Evolutionary conservation across 2,797 vertebrate species (phyloP).

Genomic region (Enoplosus armatus): DNA sequence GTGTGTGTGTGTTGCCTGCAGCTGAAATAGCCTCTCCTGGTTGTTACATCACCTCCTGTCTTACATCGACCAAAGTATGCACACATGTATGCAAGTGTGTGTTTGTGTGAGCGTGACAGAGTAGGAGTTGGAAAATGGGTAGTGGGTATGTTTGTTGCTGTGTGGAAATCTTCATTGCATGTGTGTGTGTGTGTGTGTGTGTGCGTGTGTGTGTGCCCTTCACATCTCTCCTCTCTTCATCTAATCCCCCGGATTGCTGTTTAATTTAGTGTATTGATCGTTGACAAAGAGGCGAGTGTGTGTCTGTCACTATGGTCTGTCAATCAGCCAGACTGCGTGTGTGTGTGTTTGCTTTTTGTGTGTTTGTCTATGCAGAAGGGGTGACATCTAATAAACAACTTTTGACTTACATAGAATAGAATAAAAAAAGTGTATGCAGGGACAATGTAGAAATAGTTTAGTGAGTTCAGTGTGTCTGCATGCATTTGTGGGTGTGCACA

Average conservation of each 20-base stretch:
- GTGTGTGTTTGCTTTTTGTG: slow-evolving; percentile 27
- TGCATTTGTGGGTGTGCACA: slow-evolving; percentile 16
- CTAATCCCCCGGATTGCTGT: slow-evolving; percentile 63
- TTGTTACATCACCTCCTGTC: slow-evolving; percentile 43
- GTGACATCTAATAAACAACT: slow-evolving; percentile 26
- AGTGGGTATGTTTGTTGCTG: not conserved
- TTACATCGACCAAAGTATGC: slow-evolving; percentile 2
- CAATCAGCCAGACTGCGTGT: slow-evolving; percentile 31
- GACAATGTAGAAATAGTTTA: not conserved
- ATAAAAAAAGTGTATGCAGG: slow-evolving; percentile 18
- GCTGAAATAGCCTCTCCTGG: slow-evolving; percentile 21
- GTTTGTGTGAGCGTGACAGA: not conserved
- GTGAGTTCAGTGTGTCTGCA: slow-evolving; percentile 2
- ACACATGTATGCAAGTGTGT: not conserved
- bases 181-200: not conserved
- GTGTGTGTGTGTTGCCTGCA: slow-evolving; percentile 23
- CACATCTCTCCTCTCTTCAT: slow-evolving; percentile 29
- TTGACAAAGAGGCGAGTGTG: slow-evolving; percentile 45
- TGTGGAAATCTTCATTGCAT: not conserved
- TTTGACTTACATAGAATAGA: slow-evolving; percentile 16
- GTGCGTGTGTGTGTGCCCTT: slow-evolving; percentile 15
- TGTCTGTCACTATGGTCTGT: slow-evolving; percentile 46
- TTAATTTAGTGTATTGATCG: slow-evolving; percentile 70
- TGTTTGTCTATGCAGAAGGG: slow-evolving; percentile 8
- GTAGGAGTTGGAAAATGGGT: slow-evolving; percentile 10